Conservation (phyloP, 1,140 invertebrate species). For the Schlechtendalia chinensis region DNA sequence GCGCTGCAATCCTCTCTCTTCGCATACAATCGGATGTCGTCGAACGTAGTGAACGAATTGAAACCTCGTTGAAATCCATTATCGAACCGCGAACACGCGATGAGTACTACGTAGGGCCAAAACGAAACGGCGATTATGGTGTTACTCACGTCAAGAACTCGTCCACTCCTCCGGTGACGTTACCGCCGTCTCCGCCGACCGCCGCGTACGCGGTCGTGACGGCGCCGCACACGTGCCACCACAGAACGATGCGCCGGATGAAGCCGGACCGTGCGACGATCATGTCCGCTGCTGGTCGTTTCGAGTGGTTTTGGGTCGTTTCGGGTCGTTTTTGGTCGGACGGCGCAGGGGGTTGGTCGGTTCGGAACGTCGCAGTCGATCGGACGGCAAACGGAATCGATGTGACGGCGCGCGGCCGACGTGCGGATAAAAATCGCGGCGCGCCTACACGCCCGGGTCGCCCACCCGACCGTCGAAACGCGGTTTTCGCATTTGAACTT, state of each 20-base stretch:
- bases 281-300: too few relatives aligned
- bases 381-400: neutral
- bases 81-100: too few relatives aligned
- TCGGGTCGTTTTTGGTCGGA: neutral
- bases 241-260: neutral
- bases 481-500: slow-evolving; percentile 31
- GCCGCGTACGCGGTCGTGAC: neutral
- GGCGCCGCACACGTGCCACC: neutral
- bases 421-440: neutral
- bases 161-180: slow-evolving; percentile 14
- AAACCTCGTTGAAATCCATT: too few relatives aligned
- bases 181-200: neutral
- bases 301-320: too few relatives aligned
- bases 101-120: too few relatives aligned
- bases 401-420: neutral
- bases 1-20: too few relatives aligned
- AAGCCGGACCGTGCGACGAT: neutral
- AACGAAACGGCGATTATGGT: too few relatives aligned
- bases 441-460: neutral
- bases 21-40: too few relatives aligned
- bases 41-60: too few relatives aligned
- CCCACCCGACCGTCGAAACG: slow-evolving; percentile 22
- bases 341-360: too few relatives aligned
- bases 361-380: too few relatives aligned
- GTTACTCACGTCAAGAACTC: slow-evolving; percentile 29